Evolutionary conservation across 2,888 invertebrate genomes (phyloP), one percentile per base, ranked within the genome.

Genomic region (Xanthia togata): DNA sequence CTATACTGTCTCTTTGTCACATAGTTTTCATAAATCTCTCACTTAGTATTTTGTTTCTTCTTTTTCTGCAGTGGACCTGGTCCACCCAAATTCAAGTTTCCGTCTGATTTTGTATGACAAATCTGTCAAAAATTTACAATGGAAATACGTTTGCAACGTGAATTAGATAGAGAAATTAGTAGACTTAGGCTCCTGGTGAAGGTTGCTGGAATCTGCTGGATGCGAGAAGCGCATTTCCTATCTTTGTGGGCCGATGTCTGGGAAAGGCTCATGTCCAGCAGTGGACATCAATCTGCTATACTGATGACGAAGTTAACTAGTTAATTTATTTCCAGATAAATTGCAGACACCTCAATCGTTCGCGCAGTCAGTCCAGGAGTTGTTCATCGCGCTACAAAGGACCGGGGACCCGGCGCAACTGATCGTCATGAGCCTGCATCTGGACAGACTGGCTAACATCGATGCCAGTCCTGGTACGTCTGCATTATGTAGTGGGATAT

Each of bases 291-390:
- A 73, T 2, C 23, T 31, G 5, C 14, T 57, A 23, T 23, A 26
- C 2, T 35, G 1, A 26, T 50, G 41, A 35, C 53, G 0, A 60
- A 60, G 20, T 38, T 73, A 81, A 60, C 57, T 26, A 35, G 23
- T 26, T n/a, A 0, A 38, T 47, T 38, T 57, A 23, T 68, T 79
- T 73, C n/a, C 73, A 89, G 99, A 99, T 93, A 98, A 99, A 96
- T 96, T 99, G 79, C 99, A 99, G 95, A 99, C 99, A 12, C 99
- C 99, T 0, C 98, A 98, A 91, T 98, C 99, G 1, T 99, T 99
- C 96, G 98, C 98, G 20, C 98, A 98, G 93, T 98, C 98, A 44
- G 98, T 99, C 0, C 98, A 98, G 91, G 99, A 99, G 93, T 94
- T 99, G 85, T 98, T 99, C 65, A 98, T 99, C 83, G 99, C 99